A percentile compares a stretch with the other conserved stretches of the same genome.
phyloP scores from a whole-genome alignment of 2,113 vertebrate species.

The Toxostoma redivivum region DNA sequence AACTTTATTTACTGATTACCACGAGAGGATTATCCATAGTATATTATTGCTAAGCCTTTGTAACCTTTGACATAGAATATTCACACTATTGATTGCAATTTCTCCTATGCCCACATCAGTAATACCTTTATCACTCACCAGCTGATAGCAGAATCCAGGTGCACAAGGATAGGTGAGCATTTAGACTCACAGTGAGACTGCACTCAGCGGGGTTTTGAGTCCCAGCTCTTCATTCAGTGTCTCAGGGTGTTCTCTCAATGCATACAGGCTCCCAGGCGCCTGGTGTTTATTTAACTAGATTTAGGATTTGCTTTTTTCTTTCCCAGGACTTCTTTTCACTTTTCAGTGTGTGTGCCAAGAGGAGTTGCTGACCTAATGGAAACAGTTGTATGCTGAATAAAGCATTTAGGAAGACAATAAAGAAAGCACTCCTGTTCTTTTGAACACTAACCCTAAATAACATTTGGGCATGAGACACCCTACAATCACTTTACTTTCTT shows the following conservation, averaged over 20 bases:
- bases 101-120: not conserved
- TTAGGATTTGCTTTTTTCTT: not conserved
- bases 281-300: not conserved
- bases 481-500: not conserved
- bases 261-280: not conserved
- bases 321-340: not conserved
- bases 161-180: not conserved
- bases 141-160: not conserved
- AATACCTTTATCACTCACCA: not conserved
- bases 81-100: not conserved
- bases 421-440: not conserved
- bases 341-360: not conserved
- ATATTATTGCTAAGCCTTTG: not conserved
- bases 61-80: not conserved
- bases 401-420: not conserved
- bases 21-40: not conserved
- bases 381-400: not conserved
- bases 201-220: not conserved
- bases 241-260: not conserved
- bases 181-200: not conserved
- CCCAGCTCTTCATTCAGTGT: not conserved
- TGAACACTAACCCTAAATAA: not conserved
- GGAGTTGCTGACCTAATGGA: not conserved
- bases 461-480: not conserved
- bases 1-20: not conserved